Evolutionary conservation across 2,888 invertebrate genomes (phyloP), one percentile per base, ranked within the genome.

Genomic region (Clivina fossor): DNA sequence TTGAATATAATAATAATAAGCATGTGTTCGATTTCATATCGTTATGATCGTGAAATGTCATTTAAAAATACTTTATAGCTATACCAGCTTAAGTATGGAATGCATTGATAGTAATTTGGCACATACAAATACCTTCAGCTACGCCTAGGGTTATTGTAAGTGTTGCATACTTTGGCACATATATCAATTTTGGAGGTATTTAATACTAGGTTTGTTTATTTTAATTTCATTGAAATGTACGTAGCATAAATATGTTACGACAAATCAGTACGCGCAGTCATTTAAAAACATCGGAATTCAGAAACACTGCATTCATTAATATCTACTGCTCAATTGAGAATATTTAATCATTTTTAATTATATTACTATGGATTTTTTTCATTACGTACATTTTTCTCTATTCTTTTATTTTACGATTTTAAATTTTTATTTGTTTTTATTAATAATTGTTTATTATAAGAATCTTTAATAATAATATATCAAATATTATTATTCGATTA

Each of bases 61-160:
- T 55, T 55, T 55, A 55, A 55, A 55, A 55, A 55, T 55, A 55
- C 47, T 40, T 20, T 40, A 40, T 47, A 55, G 47, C 55, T 28
- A 55, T 46, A 54, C 28, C 38, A 35, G 35, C 48, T 68, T 63
- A 62, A 61, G 63, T 62, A 58, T 69, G 70, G 71, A 67, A 71
- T 71, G 70, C 64, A 60, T 66, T 68, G 67, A 69, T 68, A 65
- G 68, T 66, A 70, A 72, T 71, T 71, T 72, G 71, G 71, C 71
- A 71, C 71, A 71, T 70, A 68, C 62, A 71, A 70, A 71, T 70
- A 68, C 63, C 64, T 67, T 62, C 58, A 63, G 60, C 61, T 63
- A 57, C 63, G 66, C 65, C 64, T 63, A 60, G 60, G 64, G 66
- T 65, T 40, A 55, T 55, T 55, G 55, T 55, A 55, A 51, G 47